Base-by-base conservation (phyloP, 1,140 invertebrate species). In the Chrysoperla carnea region DNA sequence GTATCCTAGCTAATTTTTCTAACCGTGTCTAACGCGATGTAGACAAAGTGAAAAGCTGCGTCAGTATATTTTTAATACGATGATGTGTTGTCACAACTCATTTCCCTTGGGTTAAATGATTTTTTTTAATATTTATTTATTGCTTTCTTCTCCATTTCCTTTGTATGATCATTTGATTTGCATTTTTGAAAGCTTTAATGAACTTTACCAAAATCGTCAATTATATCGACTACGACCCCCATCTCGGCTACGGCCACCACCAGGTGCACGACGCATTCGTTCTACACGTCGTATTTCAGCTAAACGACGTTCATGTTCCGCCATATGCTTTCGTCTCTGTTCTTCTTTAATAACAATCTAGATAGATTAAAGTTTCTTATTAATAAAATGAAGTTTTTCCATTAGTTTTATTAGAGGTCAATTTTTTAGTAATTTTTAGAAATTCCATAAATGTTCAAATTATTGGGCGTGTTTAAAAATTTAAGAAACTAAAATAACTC, bases 301-400 rank as follows among this genome's bases (percentile, higher is more conserved):
- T 50, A 83, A 56, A 50, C 78, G 69, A 39, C 78, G 69, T 53
- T 87, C 83, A 50, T 86, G 78, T 60, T 88, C 84, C 28, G 80
- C 81, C 74, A 89, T 81, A 52, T 85, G 82, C 54, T 85, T 77
- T 39, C 82, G 72, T 39, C 86, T 67, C 62, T 84, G 78, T 57
- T 86, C 82, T 66, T 89, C 84, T 60, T 89, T 89, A 49, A 84
- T 72, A 42, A 79, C 78, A 56, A 90, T 89, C 84, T 88, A 55
- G 62, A 65, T 48, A 33, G 31, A 12, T 11, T 33, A 11, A 11
- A 33, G 6, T 42, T 13, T 14, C 14, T 1, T 29, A 13, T 15
- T 33, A 11, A 33, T 33, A 12, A 33, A 11, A 33, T 6, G 17
- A n/a, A n/a, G n/a, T 37, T 37, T 8, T 36, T 37, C 15, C 27